Evolutionary conservation across 1,140 invertebrate species (phyloP).

Genomic region (Radopholus similis): DNA sequence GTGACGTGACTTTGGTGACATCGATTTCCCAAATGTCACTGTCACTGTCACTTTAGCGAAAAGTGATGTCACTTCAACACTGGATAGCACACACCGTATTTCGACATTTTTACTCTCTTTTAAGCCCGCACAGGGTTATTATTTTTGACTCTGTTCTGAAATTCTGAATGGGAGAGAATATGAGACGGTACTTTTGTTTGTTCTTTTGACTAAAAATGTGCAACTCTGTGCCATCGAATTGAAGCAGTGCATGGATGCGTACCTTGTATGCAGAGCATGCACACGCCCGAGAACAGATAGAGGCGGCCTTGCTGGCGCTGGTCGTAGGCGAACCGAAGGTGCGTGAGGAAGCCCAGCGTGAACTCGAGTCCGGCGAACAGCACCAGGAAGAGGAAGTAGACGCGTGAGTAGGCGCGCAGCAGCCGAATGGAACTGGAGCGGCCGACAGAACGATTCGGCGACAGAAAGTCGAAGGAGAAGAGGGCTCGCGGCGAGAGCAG

Average conservation of each 20-base stretch:
- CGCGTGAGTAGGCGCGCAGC: slow-evolving; percentile 54
- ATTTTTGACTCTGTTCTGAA: no score
- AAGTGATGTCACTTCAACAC: no score
- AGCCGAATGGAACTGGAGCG: slow-evolving; percentile 67
- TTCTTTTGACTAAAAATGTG: not conserved
- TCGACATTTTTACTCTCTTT: no score
- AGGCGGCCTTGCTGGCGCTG: slow-evolving; percentile 96
- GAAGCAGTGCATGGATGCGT: not conserved
- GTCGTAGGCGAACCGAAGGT: slow-evolving; percentile 82
- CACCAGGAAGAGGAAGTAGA: slow-evolving; percentile 92
- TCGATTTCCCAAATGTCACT: no score
- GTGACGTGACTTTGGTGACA: no score
- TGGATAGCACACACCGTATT: no score
- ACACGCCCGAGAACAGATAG: slow-evolving; percentile 85
- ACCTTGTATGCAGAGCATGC: slow-evolving; percentile 88
- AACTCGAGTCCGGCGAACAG: slow-evolving; percentile 95
- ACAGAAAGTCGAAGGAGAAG: slow-evolving; percentile 66
- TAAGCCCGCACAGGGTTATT: no score
- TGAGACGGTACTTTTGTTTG: not conserved
- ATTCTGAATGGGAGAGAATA: no score
- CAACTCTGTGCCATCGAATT: not conserved
- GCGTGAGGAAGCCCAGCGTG: slow-evolving; percentile 91
- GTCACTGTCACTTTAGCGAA: no score
- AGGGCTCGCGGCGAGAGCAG: slow-evolving; percentile 69
- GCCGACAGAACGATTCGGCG: slow-evolving; percentile 68